Percentiles rank a stretch among this genome's conserved stretches.
Evolutionary conservation across 2,797 vertebrate genomes (phyloP).

Genomic region (Sarcophilus harrisii): DNA sequence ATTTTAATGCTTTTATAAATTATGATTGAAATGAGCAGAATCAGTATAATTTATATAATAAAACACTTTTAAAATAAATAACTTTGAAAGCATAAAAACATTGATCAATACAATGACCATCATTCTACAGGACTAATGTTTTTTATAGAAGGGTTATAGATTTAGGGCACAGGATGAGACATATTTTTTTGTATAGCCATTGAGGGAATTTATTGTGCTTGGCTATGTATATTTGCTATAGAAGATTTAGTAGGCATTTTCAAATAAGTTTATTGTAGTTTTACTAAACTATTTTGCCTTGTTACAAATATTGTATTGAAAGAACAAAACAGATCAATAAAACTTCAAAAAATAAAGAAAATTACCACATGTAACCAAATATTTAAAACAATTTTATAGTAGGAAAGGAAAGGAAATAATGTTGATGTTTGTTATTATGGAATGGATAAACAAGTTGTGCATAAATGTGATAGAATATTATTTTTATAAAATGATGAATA

Average conservation of each 20-base stretch:
- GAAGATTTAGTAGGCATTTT: neutral
- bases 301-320: neutral
- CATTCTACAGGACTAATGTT: too few species aligned
- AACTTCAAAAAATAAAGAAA: neutral
- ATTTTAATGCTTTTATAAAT: neutral
- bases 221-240: too few species aligned
- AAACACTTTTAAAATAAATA: too few species aligned
- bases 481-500: neutral
- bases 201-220: too few species aligned
- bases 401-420: neutral
- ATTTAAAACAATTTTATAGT: neutral
- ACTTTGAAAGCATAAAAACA: too few species aligned
- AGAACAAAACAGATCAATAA: neutral
- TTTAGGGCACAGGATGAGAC: too few species aligned
- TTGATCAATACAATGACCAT: too few species aligned
- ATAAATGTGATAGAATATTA: neutral
- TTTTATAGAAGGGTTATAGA: too few species aligned
- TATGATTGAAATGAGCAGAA: neutral
- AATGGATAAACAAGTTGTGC: neutral
- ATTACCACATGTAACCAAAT: neutral
- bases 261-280: neutral
- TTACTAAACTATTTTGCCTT: neutral
- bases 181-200: too few species aligned
- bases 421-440: neutral
- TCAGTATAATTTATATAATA: too few species aligned